phyloP scores from a whole-genome alignment of 2,113 vertebrate species.

The Drymodes brunneopygia region DNA sequence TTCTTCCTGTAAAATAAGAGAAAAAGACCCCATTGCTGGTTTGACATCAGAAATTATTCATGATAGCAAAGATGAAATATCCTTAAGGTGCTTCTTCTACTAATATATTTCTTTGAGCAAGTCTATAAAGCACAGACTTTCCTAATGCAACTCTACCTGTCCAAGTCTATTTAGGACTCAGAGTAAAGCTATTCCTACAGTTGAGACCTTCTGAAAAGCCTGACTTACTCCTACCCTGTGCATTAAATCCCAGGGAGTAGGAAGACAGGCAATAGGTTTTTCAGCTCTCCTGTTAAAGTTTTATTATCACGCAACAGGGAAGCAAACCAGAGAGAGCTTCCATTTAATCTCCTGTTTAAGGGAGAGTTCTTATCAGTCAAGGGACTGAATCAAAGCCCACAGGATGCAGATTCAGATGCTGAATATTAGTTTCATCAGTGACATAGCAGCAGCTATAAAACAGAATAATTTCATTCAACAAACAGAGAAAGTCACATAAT shows the following conservation, averaged over 20 bases:
- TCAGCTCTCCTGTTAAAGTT: neutral
- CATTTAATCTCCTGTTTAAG: neutral
- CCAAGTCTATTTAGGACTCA: neutral
- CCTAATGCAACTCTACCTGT: neutral
- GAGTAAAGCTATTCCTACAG: neutral
- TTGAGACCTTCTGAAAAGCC: neutral
- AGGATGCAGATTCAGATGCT: neutral
- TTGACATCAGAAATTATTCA: neutral
- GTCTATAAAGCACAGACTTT: neutral
- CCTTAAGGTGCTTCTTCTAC: neutral
- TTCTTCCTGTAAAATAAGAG: neutral
- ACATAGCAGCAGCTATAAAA: neutral
- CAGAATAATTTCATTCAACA: neutral
- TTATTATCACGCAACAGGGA: neutral
- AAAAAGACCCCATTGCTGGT: neutral
- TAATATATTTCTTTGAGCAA: conserved; percentile 1
- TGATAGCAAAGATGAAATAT: neutral
- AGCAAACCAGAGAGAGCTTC: neutral
- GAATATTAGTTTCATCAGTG: neutral
- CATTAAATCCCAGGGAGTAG: neutral
- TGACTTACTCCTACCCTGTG: neutral
- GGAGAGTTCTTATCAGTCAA: neutral
- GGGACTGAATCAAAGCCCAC: neutral
- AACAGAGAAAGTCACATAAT: neutral
- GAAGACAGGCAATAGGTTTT: neutral